Base-by-base conservation (phyloP, 35 echinoderm and acorn worm species). In the Nesometra sesokonis region DNA sequence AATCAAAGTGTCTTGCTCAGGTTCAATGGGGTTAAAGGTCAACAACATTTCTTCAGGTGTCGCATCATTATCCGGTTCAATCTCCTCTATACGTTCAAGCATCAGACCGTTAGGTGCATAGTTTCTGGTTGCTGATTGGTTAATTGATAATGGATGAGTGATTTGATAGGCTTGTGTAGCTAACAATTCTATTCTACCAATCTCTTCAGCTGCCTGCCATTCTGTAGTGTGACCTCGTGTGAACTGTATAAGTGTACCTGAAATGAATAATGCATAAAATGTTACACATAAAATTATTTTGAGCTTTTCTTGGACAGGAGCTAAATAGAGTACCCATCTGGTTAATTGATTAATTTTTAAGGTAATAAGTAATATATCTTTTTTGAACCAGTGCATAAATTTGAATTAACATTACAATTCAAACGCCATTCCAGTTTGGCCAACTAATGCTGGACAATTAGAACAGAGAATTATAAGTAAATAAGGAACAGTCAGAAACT, bases 41-140 rank as follows among this genome's bases (percentile, higher is more conserved):
- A 89, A 29, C 27, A 35, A 84, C 57, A 89, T 84, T 27, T 87
- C 35, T 39, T 87, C 86, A 33, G 36, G 39, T 21, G 17, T 31
- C 36, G 76, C 46, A 35, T 32, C 34, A 31, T 87, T 23, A 35
- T 31, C 23, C 11, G 88, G 81, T 57, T 89, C 43, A 11, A 78
- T 32, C 11, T 89, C 88, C 81, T 84, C 88, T 31, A 89, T 84
- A 47, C 83, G 83, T 33, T 84, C 80, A 27, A 89, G 33, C 33
- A 33, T 40, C 19, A 89, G 78, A 76, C 88, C 88, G 0, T 84
- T 76, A 36, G 82, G 88, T 84, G 88, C 88, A 77, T 84, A 89
- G 1, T 33, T 47, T 77, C 80, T 67, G 11, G 39, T 84, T 35
- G 88, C 46, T 34, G 88, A 89, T 46, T 84, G 80, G 31, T 67